Conservation (phyloP, 2,888 invertebrate genomes). For the Eupeodes latifasciatus region DNA sequence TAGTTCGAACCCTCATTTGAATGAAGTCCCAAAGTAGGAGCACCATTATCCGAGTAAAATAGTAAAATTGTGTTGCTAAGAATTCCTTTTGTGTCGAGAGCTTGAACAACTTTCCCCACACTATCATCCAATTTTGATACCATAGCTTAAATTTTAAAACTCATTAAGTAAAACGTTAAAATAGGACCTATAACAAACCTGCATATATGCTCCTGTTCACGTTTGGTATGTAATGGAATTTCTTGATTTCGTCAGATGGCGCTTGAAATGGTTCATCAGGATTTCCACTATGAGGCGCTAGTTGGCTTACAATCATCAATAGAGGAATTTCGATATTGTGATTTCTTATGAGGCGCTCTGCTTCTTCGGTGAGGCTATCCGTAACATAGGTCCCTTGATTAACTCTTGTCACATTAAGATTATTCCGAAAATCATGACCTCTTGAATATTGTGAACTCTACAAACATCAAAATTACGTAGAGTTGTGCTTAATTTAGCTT, state of each 20-base stretch:
- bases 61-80: constrained; percentile 92
- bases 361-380: constrained; percentile 88
- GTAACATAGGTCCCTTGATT: constrained; percentile 88
- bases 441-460: constrained; percentile 76
- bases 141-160: constrained; percentile 88
- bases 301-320: constrained; percentile 91
- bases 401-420: constrained; percentile 85
- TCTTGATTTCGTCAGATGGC: constrained; percentile 88
- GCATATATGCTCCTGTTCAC: constrained; percentile 88
- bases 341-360: constrained; percentile 86
- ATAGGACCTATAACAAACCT: constrained; percentile 83
- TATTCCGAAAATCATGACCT: constrained; percentile 85
- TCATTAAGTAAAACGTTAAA: background rate
- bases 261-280: constrained; percentile 89
- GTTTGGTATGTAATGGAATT: constrained; percentile 88
- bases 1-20: constrained; percentile 91
- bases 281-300: constrained; percentile 92
- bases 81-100: constrained; percentile 88
- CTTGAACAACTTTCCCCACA: constrained; percentile 90
- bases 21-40: constrained; percentile 89
- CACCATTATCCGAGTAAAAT: constrained; percentile 95
- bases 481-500: too few relatives aligned
- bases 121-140: constrained; percentile 93
- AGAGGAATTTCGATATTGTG: constrained; percentile 88
- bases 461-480: background rate